Conservation (phyloP, 2,797 vertebrate species). For the Triplophysa yarkandensis region DNA sequence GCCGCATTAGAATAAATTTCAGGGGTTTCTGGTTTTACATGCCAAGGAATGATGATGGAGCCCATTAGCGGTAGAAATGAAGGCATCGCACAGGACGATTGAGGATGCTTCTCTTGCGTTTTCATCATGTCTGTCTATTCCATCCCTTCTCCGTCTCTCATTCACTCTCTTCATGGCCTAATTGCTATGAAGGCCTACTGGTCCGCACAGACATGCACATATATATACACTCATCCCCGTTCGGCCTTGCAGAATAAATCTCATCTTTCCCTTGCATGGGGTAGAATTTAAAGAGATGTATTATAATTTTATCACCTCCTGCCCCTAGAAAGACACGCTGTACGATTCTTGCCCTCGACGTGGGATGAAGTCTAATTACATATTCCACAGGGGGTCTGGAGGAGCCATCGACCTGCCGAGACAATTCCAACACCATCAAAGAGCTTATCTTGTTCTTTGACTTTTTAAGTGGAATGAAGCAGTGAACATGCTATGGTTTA, state of each 20-base stretch:
- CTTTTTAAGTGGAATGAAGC: constrained; percentile 57
- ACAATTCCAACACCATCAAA: constrained; percentile 55
- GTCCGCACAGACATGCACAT: constrained; percentile 43
- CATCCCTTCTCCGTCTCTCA: constrained; percentile 31
- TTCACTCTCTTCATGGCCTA: constrained; percentile 53
- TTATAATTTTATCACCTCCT: constrained; percentile 62
- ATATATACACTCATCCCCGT: constrained; percentile 34
- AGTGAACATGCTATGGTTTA: constrained; percentile 25
- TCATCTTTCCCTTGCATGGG: constrained; percentile 56
- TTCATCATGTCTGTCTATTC: constrained; percentile 44
- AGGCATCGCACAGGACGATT: constrained; percentile 61
- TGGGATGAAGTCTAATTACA: constrained; percentile 57
- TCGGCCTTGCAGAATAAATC: constrained; percentile 62
- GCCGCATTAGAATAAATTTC: constrained; percentile 70
- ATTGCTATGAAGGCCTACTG: constrained; percentile 57
- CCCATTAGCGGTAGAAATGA: constrained; percentile 63
- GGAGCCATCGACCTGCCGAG: constrained; percentile 56
- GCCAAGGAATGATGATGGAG: constrained; percentile 68
- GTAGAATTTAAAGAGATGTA: constrained; percentile 64
- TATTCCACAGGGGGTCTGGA: constrained; percentile 54
- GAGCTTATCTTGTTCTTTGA: constrained; percentile 49
- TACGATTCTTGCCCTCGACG: constrained; percentile 54
- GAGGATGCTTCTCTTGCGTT: constrained; percentile 51
- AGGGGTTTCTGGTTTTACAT: constrained; percentile 61
- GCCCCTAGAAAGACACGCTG: constrained; percentile 47